phyloP scores from a whole-genome alignment of 2,113 vertebrate genomes.

The Eptesicus fuscus region DNA sequence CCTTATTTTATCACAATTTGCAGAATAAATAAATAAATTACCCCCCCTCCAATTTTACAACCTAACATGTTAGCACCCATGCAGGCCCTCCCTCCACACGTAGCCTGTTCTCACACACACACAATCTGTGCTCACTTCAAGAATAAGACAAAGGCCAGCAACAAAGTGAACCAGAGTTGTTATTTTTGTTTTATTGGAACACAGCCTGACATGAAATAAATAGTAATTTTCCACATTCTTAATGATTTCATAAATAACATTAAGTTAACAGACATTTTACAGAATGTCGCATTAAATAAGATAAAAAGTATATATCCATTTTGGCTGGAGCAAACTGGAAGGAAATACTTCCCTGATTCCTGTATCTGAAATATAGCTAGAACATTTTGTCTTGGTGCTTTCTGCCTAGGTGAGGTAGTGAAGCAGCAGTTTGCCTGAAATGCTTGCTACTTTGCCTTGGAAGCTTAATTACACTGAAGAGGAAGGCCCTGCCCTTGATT shows the following conservation, averaged over 20 bases:
- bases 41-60: not conserved
- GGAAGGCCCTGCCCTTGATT: not conserved
- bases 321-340: not conserved
- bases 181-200: slow-evolving; percentile 59
- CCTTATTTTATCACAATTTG: not conserved
- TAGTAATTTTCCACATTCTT: slow-evolving; percentile 62
- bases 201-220: slow-evolving; percentile 61
- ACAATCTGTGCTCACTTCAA: not conserved
- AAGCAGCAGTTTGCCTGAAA: not conserved
- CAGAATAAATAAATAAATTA: not conserved
- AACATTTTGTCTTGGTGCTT: not conserved
- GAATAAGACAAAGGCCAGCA: not conserved
- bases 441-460: not conserved
- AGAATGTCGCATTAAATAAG: slow-evolving; percentile 57
- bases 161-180: not conserved
- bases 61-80: too few relatives aligned
- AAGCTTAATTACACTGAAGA: not conserved
- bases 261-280: slow-evolving; percentile 54
- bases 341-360: not conserved
- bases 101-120: not conserved
- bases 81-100: not conserved
- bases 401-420: not conserved
- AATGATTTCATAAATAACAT: slow-evolving; percentile 64
- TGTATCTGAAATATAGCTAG: not conserved
- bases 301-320: slow-evolving; percentile 11